phyloP scores from a whole-genome alignment of 2,888 invertebrate species.

The Ommatoiulus sabulosus region DNA sequence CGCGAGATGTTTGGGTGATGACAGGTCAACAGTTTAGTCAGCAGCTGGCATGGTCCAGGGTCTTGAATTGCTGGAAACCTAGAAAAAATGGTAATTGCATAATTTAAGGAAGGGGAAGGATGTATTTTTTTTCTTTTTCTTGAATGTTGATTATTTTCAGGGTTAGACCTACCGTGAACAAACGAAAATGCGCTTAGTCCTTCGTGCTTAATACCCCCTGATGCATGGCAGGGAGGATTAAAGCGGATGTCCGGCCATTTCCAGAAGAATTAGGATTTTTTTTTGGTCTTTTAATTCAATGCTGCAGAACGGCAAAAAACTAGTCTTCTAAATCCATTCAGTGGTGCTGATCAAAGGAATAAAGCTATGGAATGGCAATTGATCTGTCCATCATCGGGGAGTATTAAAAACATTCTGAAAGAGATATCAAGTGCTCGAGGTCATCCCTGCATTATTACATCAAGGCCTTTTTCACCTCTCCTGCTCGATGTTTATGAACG shows the following conservation, averaged over 20 bases:
- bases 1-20: not conserved
- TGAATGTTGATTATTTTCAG: conserved; percentile 7
- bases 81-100: conserved; percentile 1
- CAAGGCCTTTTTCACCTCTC: no score
- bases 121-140: not conserved
- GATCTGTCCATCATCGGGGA: no score
- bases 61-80: not conserved
- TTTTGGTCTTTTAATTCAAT: not conserved
- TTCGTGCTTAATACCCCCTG: not conserved
- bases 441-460: no score
- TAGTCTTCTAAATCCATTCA: not conserved
- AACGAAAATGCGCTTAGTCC: not conserved
- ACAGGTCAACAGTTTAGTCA: not conserved
- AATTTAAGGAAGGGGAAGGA: conserved; percentile 3
- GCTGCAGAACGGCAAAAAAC: not conserved
- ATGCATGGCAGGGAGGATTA: conserved; percentile 11
- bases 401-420: no score
- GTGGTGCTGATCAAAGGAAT: not conserved
- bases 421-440: no score
- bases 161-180: not conserved
- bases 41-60: conserved; percentile 6
- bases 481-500: no score
- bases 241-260: conserved; percentile 19
- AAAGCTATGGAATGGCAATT: not conserved
- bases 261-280: not conserved